Evolutionary conservation across 1,140 invertebrate species (phyloP), one percentile per base, ranked within the genome.

Genomic region (Drosophila grimshawi): DNA sequence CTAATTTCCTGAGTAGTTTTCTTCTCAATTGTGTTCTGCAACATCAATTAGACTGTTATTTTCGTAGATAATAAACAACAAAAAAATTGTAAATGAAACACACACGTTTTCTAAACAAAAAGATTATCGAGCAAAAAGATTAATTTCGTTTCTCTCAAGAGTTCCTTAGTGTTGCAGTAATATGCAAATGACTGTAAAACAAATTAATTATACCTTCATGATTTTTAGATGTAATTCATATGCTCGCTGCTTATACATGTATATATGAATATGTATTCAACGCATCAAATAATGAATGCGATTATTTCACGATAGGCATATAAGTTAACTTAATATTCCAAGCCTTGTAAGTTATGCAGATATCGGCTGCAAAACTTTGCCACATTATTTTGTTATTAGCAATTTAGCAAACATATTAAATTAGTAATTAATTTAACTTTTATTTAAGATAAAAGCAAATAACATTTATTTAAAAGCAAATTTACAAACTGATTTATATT

Each of bases 181-280:
- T 63, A 66, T 88, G 83, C 83, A 89, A 89, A 80, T 78, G 80
- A 88, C 83, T 88, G 83, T 78, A 53, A 88, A 59, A 52, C 30
- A 64, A 60, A 64, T 57, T 52, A 61, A 43, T 48, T 86, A 86
- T 74, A 59, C 70, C 39, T 68, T 77, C 76, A 60, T 37, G 10
- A 37, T 72, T 63, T 37, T 33, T 53, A 67, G 48, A 52, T 66
- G 27, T 65, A 65, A 33, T 56, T 39, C 53, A 37, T 37, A 37
- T 71, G 69, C 69, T 72, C 37, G 62, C 69, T 72, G 48, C 45
- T 59, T 56, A 32, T 65, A 35, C 52, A 39, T 72, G 57, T 67
- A 30, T 52, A 53, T 45, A 48, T 45, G 33, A 29, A 68, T 10
- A 52, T 11, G n/a, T 41, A 57, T 29, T 19, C 6, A 53, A n/a